A percentile compares a stretch with the other conserved stretches of the same genome.
These are phyloP conservation scores for Anas capensis DNA, from an alignment of 2,797 vertebrate genomes.

Conservation along the genomic window DNA sequence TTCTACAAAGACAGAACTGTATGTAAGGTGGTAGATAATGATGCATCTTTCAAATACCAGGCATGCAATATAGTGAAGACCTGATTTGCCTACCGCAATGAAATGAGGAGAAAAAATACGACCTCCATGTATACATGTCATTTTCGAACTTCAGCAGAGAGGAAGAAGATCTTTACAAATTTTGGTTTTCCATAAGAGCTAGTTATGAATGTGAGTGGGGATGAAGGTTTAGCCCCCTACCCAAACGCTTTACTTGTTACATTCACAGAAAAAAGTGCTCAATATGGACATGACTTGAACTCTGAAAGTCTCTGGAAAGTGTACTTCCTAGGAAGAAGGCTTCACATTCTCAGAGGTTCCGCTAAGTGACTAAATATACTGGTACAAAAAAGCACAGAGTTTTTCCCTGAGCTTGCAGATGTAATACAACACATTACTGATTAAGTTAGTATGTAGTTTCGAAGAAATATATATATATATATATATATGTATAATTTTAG, in stretches of 20 bases:
- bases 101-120: not conserved
- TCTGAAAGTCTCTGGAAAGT: not conserved
- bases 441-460: not conserved
- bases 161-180: not conserved
- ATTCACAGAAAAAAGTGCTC: not conserved
- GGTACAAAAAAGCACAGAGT: not conserved
- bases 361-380: not conserved
- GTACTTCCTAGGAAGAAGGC: not conserved
- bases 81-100: not conserved
- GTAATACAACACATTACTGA: not conserved
- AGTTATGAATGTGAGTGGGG: rapidly evolving
- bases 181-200: not conserved
- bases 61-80: not conserved
- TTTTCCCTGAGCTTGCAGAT: not conserved
- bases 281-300: not conserved
- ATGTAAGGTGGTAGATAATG: not conserved
- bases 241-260: not conserved
- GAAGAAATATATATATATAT: not conserved
- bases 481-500: not conserved
- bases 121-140: not conserved
- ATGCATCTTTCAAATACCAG: not conserved
- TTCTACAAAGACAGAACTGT: not conserved
- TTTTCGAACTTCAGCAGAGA: not conserved
- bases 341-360: not conserved
- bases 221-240: not conserved